Conservation (phyloP, 1,140 invertebrate species). For the Sitobion miscanthi region DNA sequence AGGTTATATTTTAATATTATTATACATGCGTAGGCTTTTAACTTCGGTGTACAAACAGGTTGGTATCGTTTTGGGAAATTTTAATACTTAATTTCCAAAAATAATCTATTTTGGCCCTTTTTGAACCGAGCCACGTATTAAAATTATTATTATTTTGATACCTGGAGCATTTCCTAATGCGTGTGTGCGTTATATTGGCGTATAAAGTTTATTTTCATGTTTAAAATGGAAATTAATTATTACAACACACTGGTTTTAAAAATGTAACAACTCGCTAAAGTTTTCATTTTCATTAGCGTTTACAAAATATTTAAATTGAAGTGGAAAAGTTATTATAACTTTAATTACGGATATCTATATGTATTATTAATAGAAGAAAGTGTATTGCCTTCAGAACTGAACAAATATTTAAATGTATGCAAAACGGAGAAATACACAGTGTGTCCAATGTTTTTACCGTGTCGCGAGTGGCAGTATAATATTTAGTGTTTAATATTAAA, state of each 20-base stretch:
- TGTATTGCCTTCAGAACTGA: background rate
- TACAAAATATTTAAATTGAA: constrained; percentile 20
- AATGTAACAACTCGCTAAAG: constrained; percentile 14
- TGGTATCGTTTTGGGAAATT: background rate
- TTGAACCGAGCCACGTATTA: background rate
- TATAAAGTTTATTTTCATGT: background rate
- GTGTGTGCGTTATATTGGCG: background rate
- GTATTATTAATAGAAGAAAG: background rate
- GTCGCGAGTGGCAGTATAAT: background rate
- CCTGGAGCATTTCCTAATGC: background rate
- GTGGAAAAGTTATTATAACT: background rate
- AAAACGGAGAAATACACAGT: background rate
- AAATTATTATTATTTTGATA: background rate
- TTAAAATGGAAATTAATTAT: background rate
- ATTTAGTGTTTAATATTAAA: background rate
- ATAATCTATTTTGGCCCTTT: background rate
- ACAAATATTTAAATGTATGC: constrained; percentile 17
- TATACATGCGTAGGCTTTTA: background rate
- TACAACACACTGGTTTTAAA: background rate
- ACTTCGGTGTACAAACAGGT: background rate
- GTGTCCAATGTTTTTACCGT: background rate
- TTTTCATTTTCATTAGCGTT: constrained; percentile 19
- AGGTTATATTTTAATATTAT: background rate
- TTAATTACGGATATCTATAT: constrained; percentile 12
- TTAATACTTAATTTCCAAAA: constrained; percentile 1